Evolutionary conservation across 2,797 vertebrate species (phyloP).

Genomic region (Scolopax bukidnonensis): DNA sequence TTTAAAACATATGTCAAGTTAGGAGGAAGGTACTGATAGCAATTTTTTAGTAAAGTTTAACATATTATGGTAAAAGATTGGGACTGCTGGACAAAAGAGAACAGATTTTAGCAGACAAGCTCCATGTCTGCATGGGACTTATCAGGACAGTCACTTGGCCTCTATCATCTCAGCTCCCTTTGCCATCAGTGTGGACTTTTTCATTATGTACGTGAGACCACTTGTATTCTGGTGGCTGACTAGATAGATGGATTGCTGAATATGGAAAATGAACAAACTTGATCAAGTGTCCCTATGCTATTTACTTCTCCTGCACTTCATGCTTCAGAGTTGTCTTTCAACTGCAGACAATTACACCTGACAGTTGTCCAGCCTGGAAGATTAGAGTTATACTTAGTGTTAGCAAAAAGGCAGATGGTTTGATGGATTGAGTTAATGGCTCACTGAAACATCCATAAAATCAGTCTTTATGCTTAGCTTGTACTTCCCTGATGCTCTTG

Average conservation of each 20-base stretch:
- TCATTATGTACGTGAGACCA: background rate
- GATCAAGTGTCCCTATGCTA: background rate
- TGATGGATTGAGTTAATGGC: background rate
- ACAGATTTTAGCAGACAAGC: background rate
- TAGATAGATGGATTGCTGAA: background rate
- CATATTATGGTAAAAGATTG: background rate
- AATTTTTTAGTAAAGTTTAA: background rate
- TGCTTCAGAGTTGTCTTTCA: background rate
- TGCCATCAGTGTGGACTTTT: background rate
- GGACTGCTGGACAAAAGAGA: background rate
- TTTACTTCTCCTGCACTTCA: background rate
- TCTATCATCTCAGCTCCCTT: background rate
- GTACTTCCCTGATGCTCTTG: background rate
- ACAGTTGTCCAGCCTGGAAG: background rate
- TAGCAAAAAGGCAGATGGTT: background rate
- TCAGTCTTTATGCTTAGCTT: background rate
- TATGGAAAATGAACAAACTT: background rate
- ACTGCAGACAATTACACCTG: background rate
- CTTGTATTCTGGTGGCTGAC: background rate
- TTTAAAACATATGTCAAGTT: background rate
- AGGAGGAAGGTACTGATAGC: background rate
- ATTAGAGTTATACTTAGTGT: background rate
- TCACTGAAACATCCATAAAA: background rate
- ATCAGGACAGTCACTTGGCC: background rate
- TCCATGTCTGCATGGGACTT: background rate